phyloP scores from a whole-genome alignment of 2,113 vertebrate species.

The Cryptotis parvus region DNA sequence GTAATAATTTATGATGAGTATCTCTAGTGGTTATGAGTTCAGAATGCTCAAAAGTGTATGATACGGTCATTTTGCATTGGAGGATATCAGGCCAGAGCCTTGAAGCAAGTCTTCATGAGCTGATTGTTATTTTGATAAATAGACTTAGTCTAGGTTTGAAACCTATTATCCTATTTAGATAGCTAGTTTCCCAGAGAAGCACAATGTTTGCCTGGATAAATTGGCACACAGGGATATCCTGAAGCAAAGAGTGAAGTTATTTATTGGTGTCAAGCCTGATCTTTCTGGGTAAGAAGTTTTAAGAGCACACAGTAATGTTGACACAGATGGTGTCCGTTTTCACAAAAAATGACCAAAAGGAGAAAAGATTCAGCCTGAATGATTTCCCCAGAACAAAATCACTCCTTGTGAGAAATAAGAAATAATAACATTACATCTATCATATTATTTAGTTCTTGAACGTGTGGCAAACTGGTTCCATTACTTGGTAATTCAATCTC shows the following conservation, averaged over 20 bases:
- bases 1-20: not conserved
- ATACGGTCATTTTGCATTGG: not conserved
- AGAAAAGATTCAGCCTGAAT: slow-evolving; percentile 18
- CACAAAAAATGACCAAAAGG: slow-evolving; percentile 33
- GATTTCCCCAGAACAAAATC: slow-evolving; percentile 20
- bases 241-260: not conserved
- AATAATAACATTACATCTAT: not conserved
- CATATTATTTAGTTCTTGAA: slow-evolving; percentile 12
- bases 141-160: not conserved
- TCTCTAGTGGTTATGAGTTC: not conserved
- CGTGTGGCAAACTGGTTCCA: not conserved
- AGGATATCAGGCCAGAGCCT: not conserved
- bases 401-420: slow-evolving; percentile 28
- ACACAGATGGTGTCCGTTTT: slow-evolving; percentile 29
- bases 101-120: not conserved
- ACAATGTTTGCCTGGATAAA: slow-evolving; percentile 26
- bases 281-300: not conserved
- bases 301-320: slow-evolving; percentile 13
- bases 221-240: not conserved
- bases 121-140: not conserved
- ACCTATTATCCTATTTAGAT: not conserved
- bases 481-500: slow-evolving; percentile 24
- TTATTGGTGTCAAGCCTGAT: not conserved
- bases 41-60: not conserved
- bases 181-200: slow-evolving; percentile 20